Conservation (phyloP, 2,797 vertebrate species). For the Furcifer pardalis region DNA sequence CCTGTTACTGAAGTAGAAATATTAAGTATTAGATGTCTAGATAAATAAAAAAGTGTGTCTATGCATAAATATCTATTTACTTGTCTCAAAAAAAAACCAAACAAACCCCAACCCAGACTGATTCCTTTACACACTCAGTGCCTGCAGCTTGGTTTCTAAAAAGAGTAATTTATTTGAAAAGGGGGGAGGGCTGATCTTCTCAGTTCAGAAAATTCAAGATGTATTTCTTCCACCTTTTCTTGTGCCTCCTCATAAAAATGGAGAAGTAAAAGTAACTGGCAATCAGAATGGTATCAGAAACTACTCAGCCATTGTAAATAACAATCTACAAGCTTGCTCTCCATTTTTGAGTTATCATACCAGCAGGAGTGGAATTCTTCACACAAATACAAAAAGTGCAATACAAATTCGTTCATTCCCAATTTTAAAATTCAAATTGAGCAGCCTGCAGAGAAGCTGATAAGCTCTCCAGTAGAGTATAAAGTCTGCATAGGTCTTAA, state of each 20-base stretch:
- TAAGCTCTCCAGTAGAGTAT: slow-evolving; percentile 81
- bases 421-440: slow-evolving; percentile 87
- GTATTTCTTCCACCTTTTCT: slow-evolving; percentile 1
- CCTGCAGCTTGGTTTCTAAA: neutral
- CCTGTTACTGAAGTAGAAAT: too few species aligned
- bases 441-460: slow-evolving; percentile 82
- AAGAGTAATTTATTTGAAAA: neutral
- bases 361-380: slow-evolving; percentile 60
- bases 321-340: slow-evolving; percentile 52
- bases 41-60: too few species aligned
- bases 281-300: slow-evolving; percentile 44
- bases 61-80: too few species aligned
- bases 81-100: too few species aligned
- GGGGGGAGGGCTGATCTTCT: neutral
- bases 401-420: slow-evolving; percentile 77
- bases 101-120: too few species aligned
- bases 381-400: slow-evolving; percentile 68
- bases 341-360: slow-evolving; percentile 64
- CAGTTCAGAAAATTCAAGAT: neutral
- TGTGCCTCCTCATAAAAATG: neutral
- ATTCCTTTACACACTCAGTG: too few species aligned
- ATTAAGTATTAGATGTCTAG: too few species aligned
- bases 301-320: slow-evolving; percentile 58
- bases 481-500: slow-evolving; percentile 75
- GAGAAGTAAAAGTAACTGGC: slow-evolving; percentile 27